Evolutionary conservation across 2,113 vertebrate genomes (phyloP).

Genomic region (Coracopsis vasa): DNA sequence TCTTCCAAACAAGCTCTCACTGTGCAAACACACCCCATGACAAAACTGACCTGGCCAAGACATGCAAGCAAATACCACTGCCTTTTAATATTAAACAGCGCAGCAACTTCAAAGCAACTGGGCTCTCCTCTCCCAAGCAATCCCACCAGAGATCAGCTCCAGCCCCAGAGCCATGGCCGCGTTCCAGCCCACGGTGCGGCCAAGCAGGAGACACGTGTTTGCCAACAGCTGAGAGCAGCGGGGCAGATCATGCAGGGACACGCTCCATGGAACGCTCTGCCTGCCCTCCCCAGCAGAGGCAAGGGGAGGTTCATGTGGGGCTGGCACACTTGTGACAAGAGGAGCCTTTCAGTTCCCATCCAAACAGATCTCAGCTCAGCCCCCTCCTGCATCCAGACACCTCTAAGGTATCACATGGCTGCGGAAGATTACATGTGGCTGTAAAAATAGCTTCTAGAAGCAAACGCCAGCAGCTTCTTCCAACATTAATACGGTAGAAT

Average conservation of each 20-base stretch:
- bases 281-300: neutral
- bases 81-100: conserved; percentile 17
- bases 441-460: conserved; percentile 33
- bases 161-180: conserved; percentile 18
- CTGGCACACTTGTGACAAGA: neutral
- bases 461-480: neutral
- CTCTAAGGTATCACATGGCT: neutral
- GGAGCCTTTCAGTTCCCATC: neutral
- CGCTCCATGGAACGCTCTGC: neutral
- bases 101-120: conserved; percentile 27
- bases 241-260: conserved; percentile 18
- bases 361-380: neutral
- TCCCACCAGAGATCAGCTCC: conserved; percentile 33
- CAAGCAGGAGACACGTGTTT: neutral
- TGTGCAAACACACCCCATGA: conserved; percentile 54
- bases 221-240: neutral
- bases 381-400: neutral
- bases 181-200: neutral
- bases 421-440: neutral
- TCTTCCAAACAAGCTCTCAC: conserved; percentile 51
- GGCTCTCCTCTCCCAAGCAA: conserved; percentile 11
- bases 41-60: conserved; percentile 51
- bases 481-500: neutral
- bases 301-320: neutral
- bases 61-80: conserved; percentile 39